Percentiles rank a stretch among this genome's conserved stretches.
These are phyloP conservation scores for Limnodromus scolopaceus DNA, from an alignment of 2,797 vertebrate genomes.

Conservation along the genomic window DNA sequence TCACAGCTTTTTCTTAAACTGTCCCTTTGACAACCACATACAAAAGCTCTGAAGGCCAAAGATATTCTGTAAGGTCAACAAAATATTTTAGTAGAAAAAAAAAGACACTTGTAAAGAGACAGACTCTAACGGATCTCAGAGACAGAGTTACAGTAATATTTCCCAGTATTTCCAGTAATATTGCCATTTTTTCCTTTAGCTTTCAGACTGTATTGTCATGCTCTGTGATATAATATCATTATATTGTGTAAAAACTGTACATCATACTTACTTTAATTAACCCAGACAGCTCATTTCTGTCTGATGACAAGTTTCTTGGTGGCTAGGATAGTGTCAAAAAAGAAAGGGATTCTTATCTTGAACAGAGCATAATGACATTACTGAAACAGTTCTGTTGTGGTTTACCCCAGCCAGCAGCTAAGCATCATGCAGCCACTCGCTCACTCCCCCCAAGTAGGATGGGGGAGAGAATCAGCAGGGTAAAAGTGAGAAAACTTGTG, in stretches of 20 bases:
- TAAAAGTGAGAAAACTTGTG: not conserved
- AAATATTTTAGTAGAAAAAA: not conserved
- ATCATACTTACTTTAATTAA: slow-evolving; percentile 11
- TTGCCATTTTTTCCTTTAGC: not conserved
- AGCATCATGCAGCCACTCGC: fast-evolving
- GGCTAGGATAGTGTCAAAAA: not conserved
- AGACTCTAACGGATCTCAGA: not conserved
- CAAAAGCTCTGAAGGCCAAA: not conserved
- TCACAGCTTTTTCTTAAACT: not conserved
- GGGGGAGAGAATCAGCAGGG: not conserved
- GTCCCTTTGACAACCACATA: not conserved
- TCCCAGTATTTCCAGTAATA: slow-evolving; percentile 37
- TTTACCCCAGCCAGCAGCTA: not conserved
- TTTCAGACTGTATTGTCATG: not conserved
- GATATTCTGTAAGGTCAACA: not conserved
- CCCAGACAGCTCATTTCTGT: not conserved
- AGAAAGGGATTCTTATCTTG: not conserved
- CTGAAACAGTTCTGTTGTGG: not conserved
- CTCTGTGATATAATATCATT: not conserved
- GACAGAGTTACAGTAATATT: not conserved
- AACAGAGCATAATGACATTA: not conserved
- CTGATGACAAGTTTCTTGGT: not conserved
- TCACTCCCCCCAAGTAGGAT: fast-evolving
- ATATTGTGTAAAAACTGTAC: not conserved
- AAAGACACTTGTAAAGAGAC: not conserved